Evolutionary conservation across 2,888 invertebrate genomes (phyloP), one percentile per base, ranked within the genome.

Genomic region (Callyntrura sp.): DNA sequence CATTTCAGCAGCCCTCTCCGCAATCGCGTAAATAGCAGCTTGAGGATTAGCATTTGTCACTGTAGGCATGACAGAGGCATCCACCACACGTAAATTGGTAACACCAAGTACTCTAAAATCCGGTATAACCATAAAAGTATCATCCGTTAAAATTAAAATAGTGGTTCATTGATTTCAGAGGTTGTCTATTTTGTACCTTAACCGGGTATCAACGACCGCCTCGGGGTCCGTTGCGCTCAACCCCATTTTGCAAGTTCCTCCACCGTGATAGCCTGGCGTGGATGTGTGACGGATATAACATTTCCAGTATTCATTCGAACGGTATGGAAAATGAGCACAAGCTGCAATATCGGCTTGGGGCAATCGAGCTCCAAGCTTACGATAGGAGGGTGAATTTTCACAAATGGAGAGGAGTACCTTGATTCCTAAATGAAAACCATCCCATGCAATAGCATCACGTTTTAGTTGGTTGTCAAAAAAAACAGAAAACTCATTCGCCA

Each of bases 221-320:
- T 57, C 48, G 4, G 60, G 60, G 17, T 90, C 90, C n/a, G 14
- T 43, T 14, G 43, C 25, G 3, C 62, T 55, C 20, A 25, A 25
- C 5, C 90, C 85, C 90, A 90, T 90, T 48, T 35, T 43, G 14
- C 62, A 70, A 9, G 85, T 81, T 9, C 90, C 90, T 1, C 25
- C 90, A 0, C 62, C 43, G 45, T 90, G 85, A 0, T 25, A 14
- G 8, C 90, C 90, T 17, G 48, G 12, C 23, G 45, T 55, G 9
- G 55, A 57, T 17, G 57, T 23, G 2, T 65, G 23, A n/a, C 68
- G 4, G 9, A 83, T 65, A 35, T 68, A 83, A 28, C 83, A 83
- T 9, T 43, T 45, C 65, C 68, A 83, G 23, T 28, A 83, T 28
- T 83, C 20, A 1, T 83, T 48, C 9, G 83, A 51, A n/a, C 51